Base-by-base conservation (phyloP, 2,113 vertebrate genomes). In the Indri indri region DNA sequence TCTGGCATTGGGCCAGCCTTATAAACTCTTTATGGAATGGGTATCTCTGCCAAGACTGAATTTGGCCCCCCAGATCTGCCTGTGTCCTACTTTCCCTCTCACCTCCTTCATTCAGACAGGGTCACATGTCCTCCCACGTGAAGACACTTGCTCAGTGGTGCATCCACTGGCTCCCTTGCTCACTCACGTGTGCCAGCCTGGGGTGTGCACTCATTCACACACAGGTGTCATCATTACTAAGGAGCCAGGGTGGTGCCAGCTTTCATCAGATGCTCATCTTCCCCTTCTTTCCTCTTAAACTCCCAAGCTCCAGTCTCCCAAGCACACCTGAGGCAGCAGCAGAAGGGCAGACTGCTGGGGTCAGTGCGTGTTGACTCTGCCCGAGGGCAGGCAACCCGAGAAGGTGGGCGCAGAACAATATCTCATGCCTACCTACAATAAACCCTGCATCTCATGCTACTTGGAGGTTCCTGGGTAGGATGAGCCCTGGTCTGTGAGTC, bases 41-140 rank as follows among this genome's bases (percentile, higher is more conserved):
- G 57, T 22, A 7, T 88, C 66, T 86, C 71, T 91, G 63, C 82
- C 66, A 92, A 89, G 61, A 63, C 84, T 89, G 54, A 37, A 87
- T 90, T 89, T 83, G 20, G 11, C 37, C 57, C 82, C 68, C 40
- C 70, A 25, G 42, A 34, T 76, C 52, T 83, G 22, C 47, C 8
- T 30, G 34, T 65, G 8, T 17, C 47, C 85, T 73, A 1, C 66
- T 87, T 10, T 94, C 54, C 23, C 47, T 87, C 30, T 63, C 23
- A 40, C 7, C 5, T 0, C 18, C 4, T 45, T 17, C 7, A 22
- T 13, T 68, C 37, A 88, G 22, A n/a, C 32, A 50, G 23, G 54
- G 10, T 47, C 32, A 11, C 45, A 9, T 40, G 10, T 79, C 50
- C 47, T 74, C 34, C 65, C 30, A 42, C 22, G 8, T 25, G 84